A percentile compares a stretch with the other conserved stretches of the same genome.
phyloP scores from a whole-genome alignment of 2,113 vertebrate genomes.

The Epinephelus cyanopodus region DNA sequence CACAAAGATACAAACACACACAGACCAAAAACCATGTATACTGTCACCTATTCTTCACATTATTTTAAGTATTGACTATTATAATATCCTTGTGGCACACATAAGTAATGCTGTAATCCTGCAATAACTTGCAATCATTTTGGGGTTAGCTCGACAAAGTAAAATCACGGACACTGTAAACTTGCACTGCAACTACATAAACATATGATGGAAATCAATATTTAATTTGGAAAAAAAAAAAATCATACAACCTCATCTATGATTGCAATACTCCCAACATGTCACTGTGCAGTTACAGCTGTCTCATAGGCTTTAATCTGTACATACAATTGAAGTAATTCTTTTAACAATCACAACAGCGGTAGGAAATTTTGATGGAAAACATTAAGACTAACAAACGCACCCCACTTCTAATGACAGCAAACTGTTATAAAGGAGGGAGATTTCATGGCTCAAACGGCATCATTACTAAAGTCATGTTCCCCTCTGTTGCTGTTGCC shows the following conservation, averaged over 20 bases:
- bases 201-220: background rate
- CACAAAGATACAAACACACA: background rate
- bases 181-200: background rate
- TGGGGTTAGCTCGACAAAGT: background rate
- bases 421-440: background rate
- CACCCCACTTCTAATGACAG: background rate
- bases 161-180: background rate
- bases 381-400: background rate
- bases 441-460: background rate
- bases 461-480: background rate
- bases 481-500: background rate
- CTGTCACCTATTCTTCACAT: background rate
- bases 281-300: background rate
- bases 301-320: background rate
- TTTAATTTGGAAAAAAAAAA: background rate
- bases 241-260: background rate
- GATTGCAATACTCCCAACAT: background rate
- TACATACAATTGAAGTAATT: background rate
- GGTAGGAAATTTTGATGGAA: background rate
- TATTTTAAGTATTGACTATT: background rate
- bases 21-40: background rate
- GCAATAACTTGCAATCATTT: background rate
- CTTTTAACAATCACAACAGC: background rate
- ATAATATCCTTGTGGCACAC: background rate
- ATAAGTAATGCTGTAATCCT: background rate